Evolutionary conservation across 2,113 vertebrate genomes (phyloP).

Genomic region (Phalacrocorax aristotelis): DNA sequence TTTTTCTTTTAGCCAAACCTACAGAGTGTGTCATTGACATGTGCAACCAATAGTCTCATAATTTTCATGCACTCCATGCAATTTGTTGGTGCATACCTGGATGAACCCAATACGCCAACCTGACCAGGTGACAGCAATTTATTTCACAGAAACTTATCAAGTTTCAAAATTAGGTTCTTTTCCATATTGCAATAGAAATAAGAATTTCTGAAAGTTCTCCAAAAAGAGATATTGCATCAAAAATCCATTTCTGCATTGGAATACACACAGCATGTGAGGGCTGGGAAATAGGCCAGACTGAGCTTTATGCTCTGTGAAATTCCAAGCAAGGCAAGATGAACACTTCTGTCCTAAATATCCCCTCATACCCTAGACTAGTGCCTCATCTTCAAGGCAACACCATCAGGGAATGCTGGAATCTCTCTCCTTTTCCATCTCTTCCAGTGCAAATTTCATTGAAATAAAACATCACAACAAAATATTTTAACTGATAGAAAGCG

Average conservation of each 20-base stretch:
- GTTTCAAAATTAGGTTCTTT: neutral
- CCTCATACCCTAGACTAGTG: neutral
- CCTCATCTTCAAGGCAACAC: neutral
- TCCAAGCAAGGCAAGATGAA: neutral
- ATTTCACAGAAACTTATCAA: neutral
- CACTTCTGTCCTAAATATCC: neutral
- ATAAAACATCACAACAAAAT: neutral
- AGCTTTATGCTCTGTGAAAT: neutral
- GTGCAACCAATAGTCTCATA: neutral
- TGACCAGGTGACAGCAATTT: neutral
- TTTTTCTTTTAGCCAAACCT: neutral
- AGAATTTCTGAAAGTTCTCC: neutral
- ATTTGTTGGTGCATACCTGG: neutral
- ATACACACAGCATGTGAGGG: neutral
- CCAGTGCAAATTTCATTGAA: neutral
- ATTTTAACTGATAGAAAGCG: neutral
- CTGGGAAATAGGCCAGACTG: neutral
- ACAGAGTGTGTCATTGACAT: accelerated
- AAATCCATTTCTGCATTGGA: neutral
- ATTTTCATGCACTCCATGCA: neutral
- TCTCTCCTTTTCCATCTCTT: neutral
- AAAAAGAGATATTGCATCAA: neutral
- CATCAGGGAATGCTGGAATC: neutral
- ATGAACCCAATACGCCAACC: neutral
- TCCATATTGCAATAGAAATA: neutral